phyloP scores from a whole-genome alignment of 2,888 invertebrate species.

The Papilio demoleus region DNA sequence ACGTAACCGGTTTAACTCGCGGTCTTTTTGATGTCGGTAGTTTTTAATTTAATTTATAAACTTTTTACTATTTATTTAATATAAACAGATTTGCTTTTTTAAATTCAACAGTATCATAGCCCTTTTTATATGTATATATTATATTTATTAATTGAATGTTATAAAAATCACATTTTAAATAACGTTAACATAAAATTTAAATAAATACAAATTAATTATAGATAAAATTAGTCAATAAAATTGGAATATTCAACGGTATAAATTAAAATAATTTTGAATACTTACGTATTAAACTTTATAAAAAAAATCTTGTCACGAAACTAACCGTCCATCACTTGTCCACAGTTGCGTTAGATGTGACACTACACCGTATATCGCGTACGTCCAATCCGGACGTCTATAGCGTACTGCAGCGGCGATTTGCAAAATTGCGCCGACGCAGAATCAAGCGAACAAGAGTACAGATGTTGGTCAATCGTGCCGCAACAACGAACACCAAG shows the following conservation, averaged over 20 bases:
- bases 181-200: too few species aligned
- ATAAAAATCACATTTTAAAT: too few species aligned
- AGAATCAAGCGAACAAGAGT: conserved; percentile 45
- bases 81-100: not conserved
- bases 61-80: not conserved
- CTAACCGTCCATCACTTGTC: conserved; percentile 47
- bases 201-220: too few species aligned
- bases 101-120: too few species aligned
- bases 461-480: conserved; percentile 38
- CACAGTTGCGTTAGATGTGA: conserved; percentile 43
- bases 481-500: conserved; percentile 20
- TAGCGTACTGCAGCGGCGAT: conserved; percentile 51
- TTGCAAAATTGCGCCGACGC: conserved; percentile 56
- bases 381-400: conserved; percentile 46
- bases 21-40: conserved; percentile 32
- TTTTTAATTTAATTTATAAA: conserved; percentile 12
- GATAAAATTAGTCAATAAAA: too few species aligned
- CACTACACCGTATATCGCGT: conserved; percentile 48
- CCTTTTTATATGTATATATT: too few species aligned
- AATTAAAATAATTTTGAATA: not conserved
- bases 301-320: conserved; percentile 47
- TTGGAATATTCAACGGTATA: too few species aligned
- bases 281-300: conserved; percentile 17
- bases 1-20: conserved; percentile 35
- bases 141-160: too few species aligned